Conservation (phyloP, 1,140 invertebrate species). For the Drosophila rhopaloa region DNA sequence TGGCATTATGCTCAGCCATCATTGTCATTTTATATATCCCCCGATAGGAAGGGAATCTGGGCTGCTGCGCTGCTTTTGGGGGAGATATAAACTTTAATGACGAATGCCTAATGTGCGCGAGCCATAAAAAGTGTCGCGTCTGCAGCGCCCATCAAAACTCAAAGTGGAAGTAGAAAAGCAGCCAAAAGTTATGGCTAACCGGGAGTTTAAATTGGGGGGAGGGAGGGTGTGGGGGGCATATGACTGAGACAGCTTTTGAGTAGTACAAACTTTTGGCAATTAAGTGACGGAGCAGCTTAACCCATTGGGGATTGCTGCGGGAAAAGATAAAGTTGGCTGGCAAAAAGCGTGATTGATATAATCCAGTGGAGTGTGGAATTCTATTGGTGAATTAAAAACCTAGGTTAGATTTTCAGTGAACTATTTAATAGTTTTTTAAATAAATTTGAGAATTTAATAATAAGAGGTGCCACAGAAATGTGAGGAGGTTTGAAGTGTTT, state of each 20-base stretch:
- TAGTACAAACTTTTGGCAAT: conserved; percentile 61
- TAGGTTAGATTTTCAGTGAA: too few relatives aligned
- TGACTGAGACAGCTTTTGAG: conserved; percentile 6
- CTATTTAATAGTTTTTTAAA: too few relatives aligned
- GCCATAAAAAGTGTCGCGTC: conserved; percentile 73
- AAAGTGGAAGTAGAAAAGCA: conserved; percentile 43
- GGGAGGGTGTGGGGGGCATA: background rate
- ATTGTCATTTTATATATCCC: conserved; percentile 51
- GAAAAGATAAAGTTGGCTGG: background rate
- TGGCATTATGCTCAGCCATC: conserved; percentile 54
- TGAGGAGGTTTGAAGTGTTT: too few relatives aligned
- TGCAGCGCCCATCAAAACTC: conserved; percentile 65
- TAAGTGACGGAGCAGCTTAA: conserved; percentile 25
- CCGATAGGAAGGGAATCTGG: background rate
- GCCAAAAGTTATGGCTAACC: conserved; percentile 13
- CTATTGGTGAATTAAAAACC: too few relatives aligned
- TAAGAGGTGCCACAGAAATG: too few relatives aligned
- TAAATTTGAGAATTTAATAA: too few relatives aligned
- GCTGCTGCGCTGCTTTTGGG: background rate
- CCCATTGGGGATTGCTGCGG: conserved; percentile 15
- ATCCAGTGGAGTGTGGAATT: background rate
- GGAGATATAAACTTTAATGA: conserved; percentile 56
- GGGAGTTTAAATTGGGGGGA: background rate
- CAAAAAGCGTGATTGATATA: background rate
- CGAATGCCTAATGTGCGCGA: conserved; percentile 54